phyloP scores from a whole-genome alignment of 2,797 vertebrate species.

The Poeciliopsis paucimaculata region DNA sequence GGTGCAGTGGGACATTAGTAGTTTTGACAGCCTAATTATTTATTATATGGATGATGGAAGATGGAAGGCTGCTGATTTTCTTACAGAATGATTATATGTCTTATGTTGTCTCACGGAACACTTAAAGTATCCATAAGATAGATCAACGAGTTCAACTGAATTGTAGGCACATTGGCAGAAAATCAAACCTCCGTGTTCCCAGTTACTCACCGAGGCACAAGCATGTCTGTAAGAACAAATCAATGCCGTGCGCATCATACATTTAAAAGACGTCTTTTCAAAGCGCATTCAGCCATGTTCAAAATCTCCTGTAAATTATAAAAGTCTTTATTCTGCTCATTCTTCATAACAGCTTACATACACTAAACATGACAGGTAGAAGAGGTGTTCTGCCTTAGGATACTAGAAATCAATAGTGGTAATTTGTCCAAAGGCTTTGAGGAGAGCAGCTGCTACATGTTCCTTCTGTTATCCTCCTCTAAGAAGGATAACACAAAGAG shows the following conservation, averaged over 20 bases:
- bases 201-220: background rate
- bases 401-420: slow-evolving; percentile 55
- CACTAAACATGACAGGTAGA: slow-evolving; percentile 51
- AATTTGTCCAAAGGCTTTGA: slow-evolving; percentile 44
- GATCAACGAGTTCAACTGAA: slow-evolving; percentile 6
- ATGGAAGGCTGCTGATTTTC: slow-evolving; percentile 21
- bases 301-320: slow-evolving; percentile 14
- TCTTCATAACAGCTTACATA: slow-evolving; percentile 32
- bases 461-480: background rate
- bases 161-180: slow-evolving; percentile 2
- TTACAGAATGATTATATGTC: slow-evolving; percentile 27
- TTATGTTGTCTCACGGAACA: background rate
- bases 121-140: slow-evolving; percentile 14
- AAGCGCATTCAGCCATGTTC: slow-evolving; percentile 14
- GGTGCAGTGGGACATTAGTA: slow-evolving; percentile 6
- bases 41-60: slow-evolving; percentile 8
- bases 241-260: slow-evolving; percentile 12
- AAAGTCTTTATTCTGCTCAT: slow-evolving; percentile 14
- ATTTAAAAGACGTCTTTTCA: slow-evolving; percentile 27
- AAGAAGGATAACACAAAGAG: slow-evolving; percentile 16
- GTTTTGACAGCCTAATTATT: slow-evolving; percentile 38
- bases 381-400: slow-evolving; percentile 37
- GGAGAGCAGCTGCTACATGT: slow-evolving; percentile 10
- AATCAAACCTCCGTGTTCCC: slow-evolving; percentile 8
- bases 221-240: slow-evolving; percentile 26